Evolutionary conservation across 2,113 vertebrate species (phyloP).

Genomic region (Toxostoma redivivum): DNA sequence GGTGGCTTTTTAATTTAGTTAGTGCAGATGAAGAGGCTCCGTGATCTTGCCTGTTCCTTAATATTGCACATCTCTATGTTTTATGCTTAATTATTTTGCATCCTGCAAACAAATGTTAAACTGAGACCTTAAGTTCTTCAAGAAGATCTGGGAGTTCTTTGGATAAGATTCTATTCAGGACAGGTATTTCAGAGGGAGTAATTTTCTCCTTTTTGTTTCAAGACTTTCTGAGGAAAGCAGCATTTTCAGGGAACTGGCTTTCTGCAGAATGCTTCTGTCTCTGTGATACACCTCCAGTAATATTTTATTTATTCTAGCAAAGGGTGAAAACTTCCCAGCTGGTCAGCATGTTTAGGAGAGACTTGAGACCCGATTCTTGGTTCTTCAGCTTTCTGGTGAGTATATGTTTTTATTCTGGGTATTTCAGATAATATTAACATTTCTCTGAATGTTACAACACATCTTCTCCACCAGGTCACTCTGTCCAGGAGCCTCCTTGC

Average conservation of each 20-base stretch:
- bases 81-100: background rate
- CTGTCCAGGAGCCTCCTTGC: constrained; percentile 30
- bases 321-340: background rate
- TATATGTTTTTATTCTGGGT: background rate
- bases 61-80: background rate
- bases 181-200: background rate
- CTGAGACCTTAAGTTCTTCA: background rate
- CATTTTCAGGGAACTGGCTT: background rate
- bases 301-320: background rate
- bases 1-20: background rate
- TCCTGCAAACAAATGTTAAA: background rate
- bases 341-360: background rate
- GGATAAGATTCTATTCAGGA: background rate
- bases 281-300: background rate
- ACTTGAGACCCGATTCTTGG: background rate
- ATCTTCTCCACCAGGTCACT: background rate
- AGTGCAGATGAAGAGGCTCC: background rate
- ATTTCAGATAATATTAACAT: background rate
- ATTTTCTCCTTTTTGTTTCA: background rate
- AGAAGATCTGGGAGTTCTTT: background rate
- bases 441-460: background rate
- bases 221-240: background rate
- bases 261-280: background rate
- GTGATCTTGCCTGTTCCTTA: background rate
- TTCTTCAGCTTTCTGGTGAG: constrained; percentile 61